phyloP scores from a whole-genome alignment of 2,113 vertebrate genomes.

The Alouatta palliata region DNA sequence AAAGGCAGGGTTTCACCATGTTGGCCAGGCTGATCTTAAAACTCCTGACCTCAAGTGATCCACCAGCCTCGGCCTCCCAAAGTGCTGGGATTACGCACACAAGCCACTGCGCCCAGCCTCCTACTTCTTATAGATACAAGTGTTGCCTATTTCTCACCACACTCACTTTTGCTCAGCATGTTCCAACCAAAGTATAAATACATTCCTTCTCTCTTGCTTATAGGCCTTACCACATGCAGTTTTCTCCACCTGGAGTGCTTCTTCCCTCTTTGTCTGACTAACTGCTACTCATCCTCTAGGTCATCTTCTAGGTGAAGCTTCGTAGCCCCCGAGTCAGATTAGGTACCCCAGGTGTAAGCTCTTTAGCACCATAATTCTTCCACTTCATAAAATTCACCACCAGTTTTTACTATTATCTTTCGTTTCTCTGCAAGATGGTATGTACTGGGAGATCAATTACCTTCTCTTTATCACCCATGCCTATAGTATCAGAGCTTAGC shows the following conservation, averaged over 20 bases:
- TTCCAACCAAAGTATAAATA: not conserved
- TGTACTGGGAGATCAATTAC: not conserved
- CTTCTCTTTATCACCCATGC: not conserved
- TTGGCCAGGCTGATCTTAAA: too few species aligned
- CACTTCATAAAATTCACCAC: conserved; percentile 13
- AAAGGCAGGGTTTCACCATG: too few species aligned
- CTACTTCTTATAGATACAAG: not conserved
- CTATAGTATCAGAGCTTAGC: not conserved
- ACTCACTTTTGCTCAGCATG: not conserved
- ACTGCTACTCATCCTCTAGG: not conserved
- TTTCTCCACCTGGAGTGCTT: not conserved
- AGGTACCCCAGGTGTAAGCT: not conserved
- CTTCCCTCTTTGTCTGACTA: not conserved
- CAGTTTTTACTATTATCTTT: not conserved
- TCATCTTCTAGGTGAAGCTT: not conserved
- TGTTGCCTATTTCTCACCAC: not conserved
- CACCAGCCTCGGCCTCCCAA: too few species aligned
- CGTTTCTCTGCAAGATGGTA: not conserved
- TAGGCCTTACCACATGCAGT: not conserved
- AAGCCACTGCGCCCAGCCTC: too few species aligned
- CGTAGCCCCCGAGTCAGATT: not conserved
- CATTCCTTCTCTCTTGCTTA: not conserved
- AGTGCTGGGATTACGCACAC: too few species aligned
- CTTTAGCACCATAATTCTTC: not conserved
- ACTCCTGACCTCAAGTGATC: too few species aligned